Evolutionary conservation across 2,797 vertebrate genomes (phyloP).

Genomic region (Sorex maritimensis): DNA sequence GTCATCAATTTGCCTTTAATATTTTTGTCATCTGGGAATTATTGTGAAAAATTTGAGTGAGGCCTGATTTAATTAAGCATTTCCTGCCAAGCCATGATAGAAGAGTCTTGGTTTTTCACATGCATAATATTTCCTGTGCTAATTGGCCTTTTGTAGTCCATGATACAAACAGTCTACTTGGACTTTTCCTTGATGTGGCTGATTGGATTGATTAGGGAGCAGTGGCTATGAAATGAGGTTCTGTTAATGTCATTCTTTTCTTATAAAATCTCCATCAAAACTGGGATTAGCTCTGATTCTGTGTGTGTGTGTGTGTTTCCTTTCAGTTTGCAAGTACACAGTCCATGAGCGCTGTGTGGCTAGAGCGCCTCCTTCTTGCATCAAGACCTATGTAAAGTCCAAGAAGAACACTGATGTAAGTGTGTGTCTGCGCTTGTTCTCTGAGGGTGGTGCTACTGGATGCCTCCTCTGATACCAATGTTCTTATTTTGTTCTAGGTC

Average conservation of each 20-base stretch:
- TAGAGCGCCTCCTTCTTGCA: constrained; percentile 95
- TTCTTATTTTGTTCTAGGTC: constrained; percentile 90
- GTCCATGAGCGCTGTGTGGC: constrained; percentile 96
- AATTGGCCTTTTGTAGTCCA: constrained; percentile 90
- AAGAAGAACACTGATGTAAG: constrained; percentile 97
- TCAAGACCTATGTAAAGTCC: constrained; percentile 97
- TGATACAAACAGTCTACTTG: constrained; percentile 88
- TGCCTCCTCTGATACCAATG: background rate
- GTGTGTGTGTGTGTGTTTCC: constrained; percentile 66
- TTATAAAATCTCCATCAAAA: constrained; percentile 80
- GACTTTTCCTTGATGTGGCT: constrained; percentile 88
- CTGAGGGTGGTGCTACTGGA: rapidly evolving
- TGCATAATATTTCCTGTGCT: constrained; percentile 92
- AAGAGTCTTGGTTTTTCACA: constrained; percentile 90
- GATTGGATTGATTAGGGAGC: constrained; percentile 88
- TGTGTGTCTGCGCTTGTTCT: constrained; percentile 62
- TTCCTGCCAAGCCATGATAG: constrained; percentile 91
- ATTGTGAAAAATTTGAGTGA: constrained; percentile 90
- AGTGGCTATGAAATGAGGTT: constrained; percentile 81
- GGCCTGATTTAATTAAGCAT: constrained; percentile 92
- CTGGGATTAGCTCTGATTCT: constrained; percentile 74
- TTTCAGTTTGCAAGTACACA: constrained; percentile 97
- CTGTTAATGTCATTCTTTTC: constrained; percentile 84
- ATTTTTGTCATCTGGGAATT: constrained; percentile 91
- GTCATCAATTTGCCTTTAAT: constrained; percentile 91